These are phyloP conservation scores for Varroa destructor DNA, from an alignment of 1,140 invertebrate genomes.

Conservation along the genomic window DNA sequence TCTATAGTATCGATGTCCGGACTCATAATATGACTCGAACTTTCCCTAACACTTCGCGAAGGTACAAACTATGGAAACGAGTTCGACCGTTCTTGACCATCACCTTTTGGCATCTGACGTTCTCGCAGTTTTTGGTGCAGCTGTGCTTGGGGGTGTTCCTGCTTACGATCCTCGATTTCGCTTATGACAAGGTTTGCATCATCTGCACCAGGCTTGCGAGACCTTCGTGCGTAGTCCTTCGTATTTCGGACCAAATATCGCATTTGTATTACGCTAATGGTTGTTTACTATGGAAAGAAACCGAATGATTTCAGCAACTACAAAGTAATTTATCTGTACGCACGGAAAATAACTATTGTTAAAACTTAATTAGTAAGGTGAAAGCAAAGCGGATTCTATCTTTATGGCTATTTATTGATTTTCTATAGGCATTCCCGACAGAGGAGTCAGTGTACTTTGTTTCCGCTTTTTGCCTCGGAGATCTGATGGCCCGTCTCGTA, in stretches of 20 bases:
- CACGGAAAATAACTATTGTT: too few relatives aligned
- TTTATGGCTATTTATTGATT: not conserved
- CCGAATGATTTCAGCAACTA: too few relatives aligned
- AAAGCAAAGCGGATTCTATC: not conserved
- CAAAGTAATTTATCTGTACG: too few relatives aligned
- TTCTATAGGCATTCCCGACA: not conserved
- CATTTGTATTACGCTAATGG: too few relatives aligned
- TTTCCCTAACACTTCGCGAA: not conserved
- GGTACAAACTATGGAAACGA: constrained; percentile 16
- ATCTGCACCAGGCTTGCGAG: not conserved
- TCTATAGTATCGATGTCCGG: too few relatives aligned
- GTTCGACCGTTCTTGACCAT: constrained; percentile 24
- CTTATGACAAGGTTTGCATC: not conserved
- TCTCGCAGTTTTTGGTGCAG: constrained; percentile 13
- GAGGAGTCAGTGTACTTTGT: constrained; percentile 15
- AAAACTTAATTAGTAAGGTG: too few relatives aligned
- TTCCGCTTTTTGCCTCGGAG: constrained; percentile 13
- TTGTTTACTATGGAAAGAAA: too few relatives aligned
- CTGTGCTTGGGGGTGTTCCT: constrained; percentile 11
- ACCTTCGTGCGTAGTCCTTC: not conserved
- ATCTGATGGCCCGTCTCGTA: constrained; percentile 22
- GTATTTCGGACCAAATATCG: too few relatives aligned
- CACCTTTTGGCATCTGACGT: constrained; percentile 14
- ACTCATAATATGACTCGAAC: too few relatives aligned
- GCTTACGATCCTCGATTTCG: constrained; percentile 24